phyloP scores from a whole-genome alignment of 2,797 vertebrate species.

The Tapirus indicus region DNA sequence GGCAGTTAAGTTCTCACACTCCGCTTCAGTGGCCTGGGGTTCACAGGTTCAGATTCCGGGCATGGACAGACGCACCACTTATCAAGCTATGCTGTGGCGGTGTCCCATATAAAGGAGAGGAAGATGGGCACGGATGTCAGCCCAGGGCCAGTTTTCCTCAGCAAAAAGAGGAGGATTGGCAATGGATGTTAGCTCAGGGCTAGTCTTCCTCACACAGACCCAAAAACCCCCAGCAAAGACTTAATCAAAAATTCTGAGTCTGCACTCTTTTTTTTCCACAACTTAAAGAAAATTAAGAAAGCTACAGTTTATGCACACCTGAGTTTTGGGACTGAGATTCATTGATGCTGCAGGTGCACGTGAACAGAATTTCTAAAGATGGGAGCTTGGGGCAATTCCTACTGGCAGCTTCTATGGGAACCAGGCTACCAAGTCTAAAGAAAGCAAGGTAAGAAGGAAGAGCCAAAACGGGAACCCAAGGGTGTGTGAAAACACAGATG shows the following conservation, averaged over 20 bases:
- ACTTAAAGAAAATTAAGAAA: constrained; percentile 66
- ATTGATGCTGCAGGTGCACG: background rate
- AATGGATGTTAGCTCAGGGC: too few relatives aligned
- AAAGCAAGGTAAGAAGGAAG: constrained; percentile 36
- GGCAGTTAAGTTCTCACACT: too few relatives aligned
- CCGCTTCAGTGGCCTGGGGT: too few relatives aligned
- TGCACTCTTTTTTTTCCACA: constrained; percentile 43
- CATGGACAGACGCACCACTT: too few relatives aligned
- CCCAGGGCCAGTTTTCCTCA: too few relatives aligned
- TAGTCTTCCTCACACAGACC: too few relatives aligned
- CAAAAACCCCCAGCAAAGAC: background rate
- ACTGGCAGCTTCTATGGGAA: constrained; percentile 48
- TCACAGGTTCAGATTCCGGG: too few relatives aligned
- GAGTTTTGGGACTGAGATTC: constrained; percentile 50
- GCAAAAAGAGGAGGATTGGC: too few relatives aligned
- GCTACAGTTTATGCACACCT: constrained; percentile 59
- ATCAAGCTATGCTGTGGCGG: too few relatives aligned
- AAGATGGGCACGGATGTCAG: too few relatives aligned
- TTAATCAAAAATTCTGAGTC: constrained; percentile 63
- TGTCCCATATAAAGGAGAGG: too few relatives aligned
- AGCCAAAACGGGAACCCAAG: background rate
- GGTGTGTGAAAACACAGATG: constrained; percentile 48
- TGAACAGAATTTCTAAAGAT: constrained; percentile 57
- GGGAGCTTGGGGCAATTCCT: background rate
- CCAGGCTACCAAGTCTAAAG: constrained; percentile 29